A percentile compares a stretch with the other conserved stretches of the same genome.
phyloP scores from a whole-genome alignment of 2,888 invertebrate genomes.

The Baccha elongata region DNA sequence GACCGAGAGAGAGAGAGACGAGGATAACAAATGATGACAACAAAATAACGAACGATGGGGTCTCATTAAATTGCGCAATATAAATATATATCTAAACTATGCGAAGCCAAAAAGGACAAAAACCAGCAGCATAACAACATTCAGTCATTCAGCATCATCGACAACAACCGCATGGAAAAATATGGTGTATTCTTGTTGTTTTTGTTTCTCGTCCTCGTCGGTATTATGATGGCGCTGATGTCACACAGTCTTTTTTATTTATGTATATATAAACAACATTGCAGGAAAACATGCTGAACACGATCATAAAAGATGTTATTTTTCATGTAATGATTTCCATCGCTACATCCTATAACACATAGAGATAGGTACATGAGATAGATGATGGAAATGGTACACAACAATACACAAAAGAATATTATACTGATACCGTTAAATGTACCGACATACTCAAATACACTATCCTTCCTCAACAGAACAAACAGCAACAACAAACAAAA shows the following conservation, averaged over 20 bases:
- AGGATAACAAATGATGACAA: background rate
- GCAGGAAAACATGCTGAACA: conserved; percentile 64
- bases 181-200: conserved; percentile 1
- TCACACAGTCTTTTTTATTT: conserved; percentile 19
- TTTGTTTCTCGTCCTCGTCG: background rate
- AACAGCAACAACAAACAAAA: background rate
- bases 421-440: background rate
- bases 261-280: conserved; percentile 27
- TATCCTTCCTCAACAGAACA: background rate
- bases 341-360: conserved; percentile 49
- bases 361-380: background rate
- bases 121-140: background rate
- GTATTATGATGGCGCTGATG: conserved; percentile 36
- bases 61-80: conserved; percentile 46
- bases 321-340: conserved; percentile 72
- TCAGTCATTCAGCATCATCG: background rate
- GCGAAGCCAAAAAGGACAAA: background rate
- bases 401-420: background rate
- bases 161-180: conserved; percentile 47
- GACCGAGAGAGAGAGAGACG: background rate
- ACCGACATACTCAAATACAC: background rate
- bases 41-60: background rate
- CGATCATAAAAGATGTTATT: conserved; percentile 72
- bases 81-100: background rate
- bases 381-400: background rate